Evolutionary conservation across 2,797 vertebrate species (phyloP), one percentile per base, ranked within the genome.

Genomic region (Triplophysa yarkandensis): DNA sequence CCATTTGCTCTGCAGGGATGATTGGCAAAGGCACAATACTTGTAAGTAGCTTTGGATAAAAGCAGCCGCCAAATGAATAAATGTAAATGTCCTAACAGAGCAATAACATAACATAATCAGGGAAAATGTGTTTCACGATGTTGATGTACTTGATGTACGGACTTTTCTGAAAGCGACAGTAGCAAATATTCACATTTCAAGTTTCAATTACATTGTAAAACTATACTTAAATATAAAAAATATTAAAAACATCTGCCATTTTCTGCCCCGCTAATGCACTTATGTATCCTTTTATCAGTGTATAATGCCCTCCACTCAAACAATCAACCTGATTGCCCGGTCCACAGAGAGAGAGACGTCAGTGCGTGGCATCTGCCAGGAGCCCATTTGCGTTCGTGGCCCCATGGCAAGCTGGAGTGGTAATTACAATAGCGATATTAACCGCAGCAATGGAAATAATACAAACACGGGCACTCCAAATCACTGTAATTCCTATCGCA

Each of bases 401-500:
- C 87, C 84, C 84, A 78, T 77, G 68, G 69, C 77, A 74, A 55
- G 69, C 78, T 69, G 70, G 81, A 78, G 82, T 63, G 79, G 81
- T 86, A 86, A 88, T 87, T 85, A 88, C 76, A 87, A 87, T 85
- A 80, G 80, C 75, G 83, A 83, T 83, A 84, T 83, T 82, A 80
- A 78, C 68, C 65, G 80, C 76, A 86, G 87, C 85, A 81, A 79
- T 60, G 71, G 67, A 70, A 80, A 78, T 85, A 85, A 81, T 80
- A 73, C 71, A 74, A 82, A 84, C 72, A 77, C 65, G 76, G 25
- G 78, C 83, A 79, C 81, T 77, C 66, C 87, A 92, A 92, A 91
- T 92, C 87, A 89, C 91, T 80, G 76, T 91, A 92, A 92, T 92
- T 93, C 90, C 90, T 91, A 86, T 91, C 90, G 92, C 87, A 86